Evolutionary conservation across 2,888 invertebrate genomes (phyloP), one percentile per base, ranked within the genome.

Genomic region (Sisyra terminalis): DNA sequence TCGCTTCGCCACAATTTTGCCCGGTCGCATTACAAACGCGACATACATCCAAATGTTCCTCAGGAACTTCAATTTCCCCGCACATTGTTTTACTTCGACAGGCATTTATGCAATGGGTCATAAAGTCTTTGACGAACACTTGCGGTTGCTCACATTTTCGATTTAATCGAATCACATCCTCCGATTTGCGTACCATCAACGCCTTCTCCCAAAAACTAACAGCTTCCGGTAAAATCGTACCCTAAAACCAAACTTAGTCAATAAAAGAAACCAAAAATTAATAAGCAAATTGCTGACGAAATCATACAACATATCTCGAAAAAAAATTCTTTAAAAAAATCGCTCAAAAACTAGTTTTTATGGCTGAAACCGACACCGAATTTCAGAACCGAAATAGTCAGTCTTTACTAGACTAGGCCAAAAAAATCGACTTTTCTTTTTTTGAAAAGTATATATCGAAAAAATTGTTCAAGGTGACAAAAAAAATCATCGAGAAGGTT

Each of bases 181-280:
- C 80, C 3, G 90, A 87, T 61, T 84, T 80, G 41, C 90, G 73
- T 2, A 94, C 92, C 71, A 81, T 83, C 44, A 96, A 67, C 0
- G 93, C 89, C 57, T 79, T 74, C 59, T 93, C 86, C 94, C 94
- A 94, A 66, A 89, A 96, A 50, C 78, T 76, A 1, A 93, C 87
- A 35, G 94, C 94, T 58, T 87, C 78, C 1, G 92, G 89, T 50
- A 94, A 63, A 48, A 93, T 84, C 40, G 87, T 87, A 55, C 87
- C 81, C 85, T 87, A 68, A 48, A 93, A 84, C 40, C 87, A 87
- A 55, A 87, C 81, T 85, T 87, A 68, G 36, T 68, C 69, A 46
- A 46, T 50, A 47, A 51, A 49, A 47, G 34, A 13, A 35, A 14
- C n/a, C 34, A 15, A 11, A 17, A 34, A 29, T 29, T 29, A n/a